phyloP scores from a whole-genome alignment of 1,140 invertebrate genomes.

The Hermetia illucens region DNA sequence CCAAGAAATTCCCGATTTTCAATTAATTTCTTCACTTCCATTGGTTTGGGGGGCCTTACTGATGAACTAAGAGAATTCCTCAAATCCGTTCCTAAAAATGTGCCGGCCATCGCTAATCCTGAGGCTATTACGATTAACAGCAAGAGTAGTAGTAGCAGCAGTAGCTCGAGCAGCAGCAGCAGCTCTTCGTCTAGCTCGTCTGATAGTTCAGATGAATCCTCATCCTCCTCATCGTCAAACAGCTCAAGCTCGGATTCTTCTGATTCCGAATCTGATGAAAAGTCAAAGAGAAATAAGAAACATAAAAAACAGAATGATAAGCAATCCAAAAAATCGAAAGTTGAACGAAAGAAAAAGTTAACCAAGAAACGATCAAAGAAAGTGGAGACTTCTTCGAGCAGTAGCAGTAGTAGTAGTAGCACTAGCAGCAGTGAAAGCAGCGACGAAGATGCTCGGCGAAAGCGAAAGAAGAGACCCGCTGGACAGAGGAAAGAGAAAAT shows the following conservation, averaged over 20 bases:
- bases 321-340: neutral
- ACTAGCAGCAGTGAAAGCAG: slow-evolving; percentile 10
- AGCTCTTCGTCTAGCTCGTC: slow-evolving; percentile 10
- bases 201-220: neutral
- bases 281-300: slow-evolving; percentile 7
- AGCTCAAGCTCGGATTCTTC: slow-evolving; percentile 1
- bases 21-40: slow-evolving; percentile 99
- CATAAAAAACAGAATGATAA: slow-evolving; percentile 4
- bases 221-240: slow-evolving; percentile 1
- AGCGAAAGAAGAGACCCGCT: neutral
- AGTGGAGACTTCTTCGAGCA: slow-evolving; percentile 11
- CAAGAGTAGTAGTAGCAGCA: neutral
- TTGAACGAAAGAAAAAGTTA: slow-evolving; percentile 2
- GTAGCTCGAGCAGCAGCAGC: neutral
- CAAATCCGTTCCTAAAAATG: slow-evolving; percentile 59
- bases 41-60: slow-evolving; percentile 91
- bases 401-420: slow-evolving; percentile 10
- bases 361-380: slow-evolving; percentile 9
- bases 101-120: slow-evolving; percentile 26
- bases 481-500: neutral
- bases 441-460: neutral
- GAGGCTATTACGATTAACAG: slow-evolving; percentile 11
- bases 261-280: slow-evolving; percentile 6
- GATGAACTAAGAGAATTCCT: slow-evolving; percentile 85
- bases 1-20: slow-evolving; percentile 95